Evolutionary conservation across 2,797 vertebrate species (phyloP), one percentile per base, ranked within the genome.

Genomic region (Neomorphus geoffroyi): DNA sequence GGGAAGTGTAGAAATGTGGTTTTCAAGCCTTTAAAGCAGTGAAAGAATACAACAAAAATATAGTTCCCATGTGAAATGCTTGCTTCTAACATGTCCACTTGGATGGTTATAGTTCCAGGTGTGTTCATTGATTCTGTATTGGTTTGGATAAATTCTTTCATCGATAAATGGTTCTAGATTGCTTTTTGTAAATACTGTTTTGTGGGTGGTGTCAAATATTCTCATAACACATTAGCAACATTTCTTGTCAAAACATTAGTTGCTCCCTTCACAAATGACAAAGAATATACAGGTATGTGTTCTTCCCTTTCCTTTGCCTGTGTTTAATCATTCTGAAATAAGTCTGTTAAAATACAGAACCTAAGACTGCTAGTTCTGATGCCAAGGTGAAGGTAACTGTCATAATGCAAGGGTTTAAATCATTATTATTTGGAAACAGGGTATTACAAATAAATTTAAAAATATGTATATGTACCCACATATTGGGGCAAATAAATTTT

Each of bases 271-370:
- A 21, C 50, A 43, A 65, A 65, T 64, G 72, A 33, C 79, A 56
- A 79, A 54, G 30, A 54, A 6, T 0, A 0, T 0, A 1, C 39
- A 28, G 56, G 41, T 81, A 22, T 53, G 6, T 45, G 32, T 41
- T 91, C 58, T 53, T 86, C 33, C 23, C 37, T 62, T 90, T 82
- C 35, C 21, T 54, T 77, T 85, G 61, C 26, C 48, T 0, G 0
- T 21, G 5, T 78, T 74, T 54, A 82, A 43, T 66, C 10, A 17
- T 82, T 88, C 21, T 62, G 27, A 46, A 80, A n/a, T 43, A 66
- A 58, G 51, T 73, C n/a, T 54, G 39, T 16, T 77, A 62, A 82
- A 93, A 88, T 33, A 70, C 18, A 74, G 80, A 57, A 80, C 73
- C 60, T 82, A 17, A n/a, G 26, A 11, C n/a, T 39, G 22, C 35